Evolutionary conservation across 2,113 vertebrate genomes (phyloP), one percentile per base, ranked within the genome.

Genomic region (Willisornis vidua): DNA sequence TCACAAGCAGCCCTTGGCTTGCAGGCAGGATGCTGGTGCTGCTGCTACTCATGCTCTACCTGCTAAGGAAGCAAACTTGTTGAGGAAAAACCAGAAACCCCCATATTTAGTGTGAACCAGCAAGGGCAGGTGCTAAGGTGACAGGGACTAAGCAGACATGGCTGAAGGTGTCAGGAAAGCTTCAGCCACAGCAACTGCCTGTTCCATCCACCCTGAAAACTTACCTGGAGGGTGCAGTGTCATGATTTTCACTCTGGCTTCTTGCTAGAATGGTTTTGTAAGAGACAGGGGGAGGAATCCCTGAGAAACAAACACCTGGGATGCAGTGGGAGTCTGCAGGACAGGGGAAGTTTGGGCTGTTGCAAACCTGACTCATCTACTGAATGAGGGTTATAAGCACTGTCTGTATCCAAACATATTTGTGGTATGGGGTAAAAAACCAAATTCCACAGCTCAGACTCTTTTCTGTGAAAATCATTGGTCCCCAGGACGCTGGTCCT

Each of bases 191-290:
- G 52, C 12, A 55, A 65, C 19, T 24, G 26, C 55, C 85, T 33
- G 11, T 35, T 83, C 43, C 48, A 80, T 29, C 26, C 51, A 71
- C 23, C 52, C 73, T 67, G 67, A 58, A 80, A 52, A 93, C 94
- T 95, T 90, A 96, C 92, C 96, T 94, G 88, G 52, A 85, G 45
- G n/a, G 25, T 67, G 78, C 72, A 88, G 19, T 11, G 19, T 65
- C 74, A 37, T 6, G 31, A 33, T 23, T 86, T 92, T 61, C 61
- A 43, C 61, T 72, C 82, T 57, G 79, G 35, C 31, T 84, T 95
- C 65, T 63, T 37, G 51, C 14, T 70, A 82, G 49, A 75, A 67
- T 17, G 72, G 39, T 70, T 78, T 81, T 75, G n/a, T 78, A 57
- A 82, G 66, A 88, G 63, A 45, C 29, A 67, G 39, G 74, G 59